phyloP scores from a whole-genome alignment of 2,888 invertebrate genomes.

The Drosophila setosimentum region DNA sequence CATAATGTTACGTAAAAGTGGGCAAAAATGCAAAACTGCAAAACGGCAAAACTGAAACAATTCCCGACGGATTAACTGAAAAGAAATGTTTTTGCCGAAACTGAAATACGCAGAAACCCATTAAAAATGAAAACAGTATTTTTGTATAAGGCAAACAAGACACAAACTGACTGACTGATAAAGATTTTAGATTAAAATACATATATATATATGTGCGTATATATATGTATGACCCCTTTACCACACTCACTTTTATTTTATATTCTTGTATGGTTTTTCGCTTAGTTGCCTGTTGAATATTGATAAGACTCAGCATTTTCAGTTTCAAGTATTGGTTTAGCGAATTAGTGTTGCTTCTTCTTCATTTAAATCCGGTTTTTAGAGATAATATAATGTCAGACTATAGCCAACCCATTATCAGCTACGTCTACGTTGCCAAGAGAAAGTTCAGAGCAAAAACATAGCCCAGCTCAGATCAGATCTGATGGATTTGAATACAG shows the following conservation, averaged over 20 bases:
- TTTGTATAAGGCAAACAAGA: neutral
- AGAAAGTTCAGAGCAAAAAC: slow-evolving; percentile 27
- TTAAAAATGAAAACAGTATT: slow-evolving; percentile 42
- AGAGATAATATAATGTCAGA: slow-evolving; percentile 50
- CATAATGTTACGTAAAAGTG: slow-evolving; percentile 76
- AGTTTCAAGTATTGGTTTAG: slow-evolving; percentile 28
- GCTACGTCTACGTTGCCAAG: slow-evolving; percentile 36
- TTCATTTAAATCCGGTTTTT: slow-evolving; percentile 56
- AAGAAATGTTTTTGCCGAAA: slow-evolving; percentile 42
- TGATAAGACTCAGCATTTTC: slow-evolving; percentile 49
- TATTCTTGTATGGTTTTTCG: slow-evolving; percentile 1
- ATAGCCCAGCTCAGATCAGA: neutral
- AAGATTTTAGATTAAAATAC: neutral
- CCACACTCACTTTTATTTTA: neutral
- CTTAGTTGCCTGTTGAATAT: slow-evolving; percentile 7
- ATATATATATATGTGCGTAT: neutral
- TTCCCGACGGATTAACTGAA: slow-evolving; percentile 52
- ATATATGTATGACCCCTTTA: slow-evolving; percentile 25
- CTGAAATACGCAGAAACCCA: slow-evolving; percentile 61
- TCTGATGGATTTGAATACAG: neutral
- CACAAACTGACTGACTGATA: slow-evolving; percentile 2
- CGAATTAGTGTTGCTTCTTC: slow-evolving; percentile 37
- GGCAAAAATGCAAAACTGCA: slow-evolving; percentile 53
- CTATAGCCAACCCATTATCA: slow-evolving; percentile 59
- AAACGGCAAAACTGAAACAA: slow-evolving; percentile 43